Evolutionary conservation across 2,797 vertebrate genomes (phyloP).

Genomic region (Eospalax fontanierii): DNA sequence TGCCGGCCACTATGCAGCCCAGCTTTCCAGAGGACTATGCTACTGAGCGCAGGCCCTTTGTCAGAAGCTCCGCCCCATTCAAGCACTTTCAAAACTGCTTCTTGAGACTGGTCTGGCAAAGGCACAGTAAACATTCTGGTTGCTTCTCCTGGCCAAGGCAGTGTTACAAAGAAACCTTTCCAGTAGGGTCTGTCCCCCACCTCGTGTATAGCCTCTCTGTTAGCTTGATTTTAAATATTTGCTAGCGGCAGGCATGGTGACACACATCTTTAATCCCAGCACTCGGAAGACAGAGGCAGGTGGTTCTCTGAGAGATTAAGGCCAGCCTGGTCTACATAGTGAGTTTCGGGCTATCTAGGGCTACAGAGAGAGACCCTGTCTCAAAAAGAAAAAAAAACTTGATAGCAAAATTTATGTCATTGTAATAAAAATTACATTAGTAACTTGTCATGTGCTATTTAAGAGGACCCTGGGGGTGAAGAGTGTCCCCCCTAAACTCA

Average conservation of each 20-base stretch:
- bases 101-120: background rate
- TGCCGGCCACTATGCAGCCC: background rate
- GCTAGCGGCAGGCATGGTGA: background rate
- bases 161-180: background rate
- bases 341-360: no score
- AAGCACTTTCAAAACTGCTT: constrained; percentile 11
- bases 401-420: background rate
- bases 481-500: no score
- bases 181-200: no score
- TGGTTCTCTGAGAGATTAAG: no score
- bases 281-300: no score
- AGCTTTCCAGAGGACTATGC: constrained; percentile 13
- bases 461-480: background rate
- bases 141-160: background rate
- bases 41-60: background rate
- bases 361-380: no score
- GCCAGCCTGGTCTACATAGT: no score
- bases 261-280: no score
- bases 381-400: no score
- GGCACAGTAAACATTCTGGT: background rate
- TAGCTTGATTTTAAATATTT: background rate
- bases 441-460: background rate
- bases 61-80: constrained; percentile 1
- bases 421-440: background rate
- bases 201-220: background rate